Evolutionary conservation across 2,113 vertebrate genomes (phyloP).

Genomic region (Pogona vitticeps): DNA sequence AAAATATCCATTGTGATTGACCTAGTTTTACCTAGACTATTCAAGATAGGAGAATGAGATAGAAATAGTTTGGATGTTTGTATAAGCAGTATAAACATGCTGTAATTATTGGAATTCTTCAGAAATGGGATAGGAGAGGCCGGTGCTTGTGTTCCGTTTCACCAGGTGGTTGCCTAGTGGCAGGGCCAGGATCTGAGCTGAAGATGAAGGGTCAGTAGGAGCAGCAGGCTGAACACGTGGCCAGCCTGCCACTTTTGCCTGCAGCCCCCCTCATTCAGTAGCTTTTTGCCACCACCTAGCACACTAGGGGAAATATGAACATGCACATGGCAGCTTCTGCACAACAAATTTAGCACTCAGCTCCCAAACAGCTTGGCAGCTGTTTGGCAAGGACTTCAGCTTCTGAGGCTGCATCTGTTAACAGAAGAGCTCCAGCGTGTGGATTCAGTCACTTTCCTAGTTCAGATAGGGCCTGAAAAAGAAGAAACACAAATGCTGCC

Average conservation of each 20-base stretch:
- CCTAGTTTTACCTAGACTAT: neutral
- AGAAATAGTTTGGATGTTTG: neutral
- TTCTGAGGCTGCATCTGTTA: fast-evolving
- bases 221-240: neutral
- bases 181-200: neutral
- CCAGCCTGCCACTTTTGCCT: neutral
- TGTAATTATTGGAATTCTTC: neutral
- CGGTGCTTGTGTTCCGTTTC: neutral
- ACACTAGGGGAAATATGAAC: neutral
- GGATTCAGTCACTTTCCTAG: neutral
- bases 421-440: neutral
- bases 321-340: neutral
- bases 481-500: neutral
- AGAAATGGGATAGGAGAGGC: neutral
- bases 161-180: too few relatives aligned
- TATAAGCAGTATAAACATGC: neutral
- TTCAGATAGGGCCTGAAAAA: too few relatives aligned
- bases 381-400: fast-evolving
- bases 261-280: neutral
- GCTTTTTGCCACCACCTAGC: neutral
- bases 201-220: neutral
- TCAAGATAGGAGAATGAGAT: neutral
- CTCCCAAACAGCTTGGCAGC: neutral
- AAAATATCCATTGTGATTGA: neutral
- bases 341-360: neutral